These are phyloP conservation scores for Bombus pascuorum DNA, from an alignment of 1,140 invertebrate genomes.

Conservation along the genomic window DNA sequence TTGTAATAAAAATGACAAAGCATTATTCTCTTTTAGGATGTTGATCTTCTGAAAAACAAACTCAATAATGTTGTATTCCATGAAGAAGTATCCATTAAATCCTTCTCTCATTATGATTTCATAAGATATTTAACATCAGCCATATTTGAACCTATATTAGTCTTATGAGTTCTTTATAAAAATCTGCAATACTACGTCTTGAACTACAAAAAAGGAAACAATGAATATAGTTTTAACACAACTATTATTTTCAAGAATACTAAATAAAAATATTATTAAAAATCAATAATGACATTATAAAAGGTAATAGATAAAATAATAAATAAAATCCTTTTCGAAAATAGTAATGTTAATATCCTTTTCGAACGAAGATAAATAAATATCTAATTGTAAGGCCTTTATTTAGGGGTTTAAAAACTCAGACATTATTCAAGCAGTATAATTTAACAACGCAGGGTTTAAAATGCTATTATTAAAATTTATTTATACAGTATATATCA, in stretches of 20 bases:
- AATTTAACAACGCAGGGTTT: neutral
- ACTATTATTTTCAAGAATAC: neutral
- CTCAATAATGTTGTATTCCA: constrained; percentile 75
- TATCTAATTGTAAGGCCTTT: neutral
- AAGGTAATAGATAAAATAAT: neutral
- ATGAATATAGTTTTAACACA: neutral
- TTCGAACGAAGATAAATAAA: constrained; percentile 1
- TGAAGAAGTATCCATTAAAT: constrained; percentile 68
- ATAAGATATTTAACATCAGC: constrained; percentile 70
- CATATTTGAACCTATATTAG: constrained; percentile 73
- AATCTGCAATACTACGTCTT: neutral
- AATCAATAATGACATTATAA: neutral
- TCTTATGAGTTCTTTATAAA: constrained; percentile 72
- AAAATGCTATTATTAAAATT: constrained; percentile 29
- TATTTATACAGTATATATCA: constrained; percentile 41
- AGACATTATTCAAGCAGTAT: neutral
- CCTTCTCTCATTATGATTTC: constrained; percentile 83
- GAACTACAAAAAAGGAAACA: neutral
- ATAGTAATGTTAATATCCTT: neutral
- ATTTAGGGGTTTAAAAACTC: constrained; percentile 32
- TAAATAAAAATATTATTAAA: neutral
- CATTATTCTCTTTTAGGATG: constrained; percentile 73
- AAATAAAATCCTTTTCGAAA: neutral
- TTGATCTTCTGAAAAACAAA: constrained; percentile 70
- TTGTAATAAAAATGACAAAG: no score